These are phyloP conservation scores for Grammomys dolichurus DNA, from an alignment of 2,113 vertebrate species.

Conservation along the genomic window DNA sequence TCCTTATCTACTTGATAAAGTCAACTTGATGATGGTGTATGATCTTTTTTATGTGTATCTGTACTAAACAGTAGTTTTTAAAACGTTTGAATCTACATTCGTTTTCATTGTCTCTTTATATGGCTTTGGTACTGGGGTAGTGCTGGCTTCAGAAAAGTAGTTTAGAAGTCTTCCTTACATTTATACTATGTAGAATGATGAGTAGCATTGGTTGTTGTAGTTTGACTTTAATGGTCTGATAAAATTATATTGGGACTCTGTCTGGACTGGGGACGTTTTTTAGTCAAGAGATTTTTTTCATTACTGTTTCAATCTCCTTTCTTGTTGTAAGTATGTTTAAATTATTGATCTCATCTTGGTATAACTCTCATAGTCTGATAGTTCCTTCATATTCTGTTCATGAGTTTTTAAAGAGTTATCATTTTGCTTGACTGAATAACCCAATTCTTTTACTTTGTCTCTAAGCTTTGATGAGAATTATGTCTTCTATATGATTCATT, in stretches of 20 bases:
- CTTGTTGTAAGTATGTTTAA: neutral
- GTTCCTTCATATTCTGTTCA: neutral
- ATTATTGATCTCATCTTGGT: neutral
- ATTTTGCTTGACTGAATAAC: neutral
- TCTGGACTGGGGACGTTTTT: neutral
- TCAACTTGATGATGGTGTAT: neutral
- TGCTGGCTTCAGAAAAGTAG: neutral
- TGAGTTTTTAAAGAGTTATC: neutral
- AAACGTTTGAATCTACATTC: neutral
- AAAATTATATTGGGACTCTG: neutral
- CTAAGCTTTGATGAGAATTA: neutral
- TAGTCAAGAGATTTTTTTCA: neutral
- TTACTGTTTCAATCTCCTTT: neutral
- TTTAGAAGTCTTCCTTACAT: neutral
- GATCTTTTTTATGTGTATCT: neutral
- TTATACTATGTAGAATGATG: neutral
- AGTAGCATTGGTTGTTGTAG: neutral
- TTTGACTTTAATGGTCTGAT: neutral
- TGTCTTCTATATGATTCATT: neutral
- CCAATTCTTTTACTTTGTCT: neutral
- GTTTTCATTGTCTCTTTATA: neutral
- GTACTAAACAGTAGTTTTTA: neutral
- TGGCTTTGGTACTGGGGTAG: neutral
- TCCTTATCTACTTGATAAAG: neutral
- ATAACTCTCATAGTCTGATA: neutral